phyloP scores from a whole-genome alignment of 2,113 vertebrate genomes.

The Oostethus manadensis region DNA sequence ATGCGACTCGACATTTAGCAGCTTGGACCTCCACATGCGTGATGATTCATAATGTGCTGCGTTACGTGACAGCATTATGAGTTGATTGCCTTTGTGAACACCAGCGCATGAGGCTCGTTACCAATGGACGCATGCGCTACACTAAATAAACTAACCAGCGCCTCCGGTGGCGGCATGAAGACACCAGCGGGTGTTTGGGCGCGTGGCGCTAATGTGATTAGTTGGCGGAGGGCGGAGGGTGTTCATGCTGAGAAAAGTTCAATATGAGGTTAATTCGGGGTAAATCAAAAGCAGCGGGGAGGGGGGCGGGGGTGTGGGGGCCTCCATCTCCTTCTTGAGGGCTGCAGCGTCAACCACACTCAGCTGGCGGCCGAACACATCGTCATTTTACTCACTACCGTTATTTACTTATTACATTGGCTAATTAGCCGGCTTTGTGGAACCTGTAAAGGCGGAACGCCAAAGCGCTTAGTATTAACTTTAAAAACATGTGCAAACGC shows the following conservation, averaged over 20 bases:
- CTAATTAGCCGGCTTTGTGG: too few relatives aligned
- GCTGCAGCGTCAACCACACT: slow-evolving; percentile 45
- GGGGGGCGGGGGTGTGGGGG: not conserved
- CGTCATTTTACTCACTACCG: slow-evolving; percentile 12
- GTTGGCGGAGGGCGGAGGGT: slow-evolving; percentile 33
- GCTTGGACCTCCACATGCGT: slow-evolving; percentile 24
- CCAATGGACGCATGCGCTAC: slow-evolving; percentile 52
- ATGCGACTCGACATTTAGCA: slow-evolving; percentile 25
- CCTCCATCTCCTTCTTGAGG: slow-evolving; percentile 32
- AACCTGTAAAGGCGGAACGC: too few relatives aligned
- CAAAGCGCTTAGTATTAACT: too few relatives aligned
- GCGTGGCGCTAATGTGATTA: slow-evolving; percentile 54
- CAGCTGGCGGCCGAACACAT: slow-evolving; percentile 5
- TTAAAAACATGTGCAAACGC: too few relatives aligned
- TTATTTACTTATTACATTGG: too few relatives aligned
- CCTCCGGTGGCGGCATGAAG: slow-evolving; percentile 22
- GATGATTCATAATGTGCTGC: slow-evolving; percentile 66
- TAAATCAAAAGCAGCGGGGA: slow-evolving; percentile 48
- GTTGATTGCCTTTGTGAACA: slow-evolving; percentile 22
- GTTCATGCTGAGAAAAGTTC: slow-evolving; percentile 64
- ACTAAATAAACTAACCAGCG: not conserved
- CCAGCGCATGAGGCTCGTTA: not conserved
- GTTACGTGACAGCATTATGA: slow-evolving; percentile 60
- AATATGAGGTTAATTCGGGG: slow-evolving; percentile 55
- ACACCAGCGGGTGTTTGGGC: slow-evolving; percentile 37